Conservation (phyloP, 2,888 invertebrate species). For the Barypeithes pellucidus region DNA sequence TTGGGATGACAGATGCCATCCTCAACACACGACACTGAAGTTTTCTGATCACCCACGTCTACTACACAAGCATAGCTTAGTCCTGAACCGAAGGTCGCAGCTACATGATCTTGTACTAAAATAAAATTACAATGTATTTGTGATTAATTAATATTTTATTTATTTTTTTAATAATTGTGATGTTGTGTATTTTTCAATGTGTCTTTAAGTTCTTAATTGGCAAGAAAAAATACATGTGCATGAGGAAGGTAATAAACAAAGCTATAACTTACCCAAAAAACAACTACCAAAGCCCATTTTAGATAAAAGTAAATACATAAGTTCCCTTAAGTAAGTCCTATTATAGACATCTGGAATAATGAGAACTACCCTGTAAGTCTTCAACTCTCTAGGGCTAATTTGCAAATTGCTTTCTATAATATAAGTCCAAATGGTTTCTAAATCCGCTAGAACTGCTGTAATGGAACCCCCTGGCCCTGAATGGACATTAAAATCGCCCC, state of each 20-base stretch:
- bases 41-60: conserved; percentile 91
- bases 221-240: no score
- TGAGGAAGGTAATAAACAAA: no score
- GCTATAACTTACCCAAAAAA: conserved; percentile 51
- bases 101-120: conserved; percentile 82
- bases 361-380: conserved; percentile 89
- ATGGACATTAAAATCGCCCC: conserved; percentile 92
- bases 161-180: no score
- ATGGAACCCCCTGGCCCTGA: conserved; percentile 88
- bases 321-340: conserved; percentile 83
- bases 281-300: conserved; percentile 77
- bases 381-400: conserved; percentile 80
- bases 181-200: no score
- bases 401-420: conserved; percentile 84
- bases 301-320: conserved; percentile 85
- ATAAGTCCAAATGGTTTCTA: conserved; percentile 91
- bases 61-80: conserved; percentile 93
- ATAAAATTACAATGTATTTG: neutral
- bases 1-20: conserved; percentile 94
- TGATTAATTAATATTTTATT: no score
- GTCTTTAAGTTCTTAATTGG: no score
- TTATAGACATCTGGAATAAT: conserved; percentile 68
- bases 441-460: conserved; percentile 86
- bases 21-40: conserved; percentile 95
- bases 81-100: conserved; percentile 89